phyloP scores from a whole-genome alignment of 2,113 vertebrate genomes.

The Nycticebus coucang region DNA sequence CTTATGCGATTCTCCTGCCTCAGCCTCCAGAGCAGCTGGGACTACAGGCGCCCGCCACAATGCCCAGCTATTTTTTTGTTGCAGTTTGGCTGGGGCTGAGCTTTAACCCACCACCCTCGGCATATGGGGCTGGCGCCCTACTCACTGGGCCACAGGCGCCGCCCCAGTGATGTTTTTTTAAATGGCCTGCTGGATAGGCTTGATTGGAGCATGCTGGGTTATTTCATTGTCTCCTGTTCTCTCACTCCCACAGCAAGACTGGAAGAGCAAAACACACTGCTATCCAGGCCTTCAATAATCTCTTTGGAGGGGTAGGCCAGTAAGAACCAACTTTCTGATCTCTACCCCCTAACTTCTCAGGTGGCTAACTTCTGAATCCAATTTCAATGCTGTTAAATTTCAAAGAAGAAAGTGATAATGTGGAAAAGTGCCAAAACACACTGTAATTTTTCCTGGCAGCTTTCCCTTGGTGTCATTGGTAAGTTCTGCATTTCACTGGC shows the following conservation, averaged over 20 bases:
- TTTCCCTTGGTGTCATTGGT: slow-evolving; percentile 34
- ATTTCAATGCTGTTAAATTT: slow-evolving; percentile 59
- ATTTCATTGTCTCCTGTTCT: slow-evolving; percentile 66
- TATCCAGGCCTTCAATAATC: neutral
- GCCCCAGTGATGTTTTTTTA: too few species aligned
- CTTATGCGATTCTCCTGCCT: too few species aligned
- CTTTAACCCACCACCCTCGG: too few species aligned
- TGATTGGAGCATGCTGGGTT: neutral
- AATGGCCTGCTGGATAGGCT: neutral
- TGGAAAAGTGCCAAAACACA: slow-evolving; percentile 35
- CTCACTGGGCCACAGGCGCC: too few species aligned
- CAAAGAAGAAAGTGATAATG: slow-evolving; percentile 50
- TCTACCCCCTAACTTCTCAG: neutral
- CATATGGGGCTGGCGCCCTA: too few species aligned
- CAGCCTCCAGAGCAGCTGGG: too few species aligned
- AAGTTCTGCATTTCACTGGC: slow-evolving; percentile 9
- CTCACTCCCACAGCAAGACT: neutral
- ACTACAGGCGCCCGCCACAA: too few species aligned
- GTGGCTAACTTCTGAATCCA: slow-evolving; percentile 25
- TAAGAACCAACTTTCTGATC: slow-evolving; percentile 12
- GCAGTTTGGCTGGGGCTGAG: too few species aligned
- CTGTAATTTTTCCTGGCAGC: neutral
- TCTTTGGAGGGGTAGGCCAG: slow-evolving; percentile 6
- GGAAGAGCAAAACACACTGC: neutral
- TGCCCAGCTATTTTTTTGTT: too few species aligned